Base-by-base conservation (phyloP, 2,888 invertebrate genomes). In the Drosophila aldrichi region DNA sequence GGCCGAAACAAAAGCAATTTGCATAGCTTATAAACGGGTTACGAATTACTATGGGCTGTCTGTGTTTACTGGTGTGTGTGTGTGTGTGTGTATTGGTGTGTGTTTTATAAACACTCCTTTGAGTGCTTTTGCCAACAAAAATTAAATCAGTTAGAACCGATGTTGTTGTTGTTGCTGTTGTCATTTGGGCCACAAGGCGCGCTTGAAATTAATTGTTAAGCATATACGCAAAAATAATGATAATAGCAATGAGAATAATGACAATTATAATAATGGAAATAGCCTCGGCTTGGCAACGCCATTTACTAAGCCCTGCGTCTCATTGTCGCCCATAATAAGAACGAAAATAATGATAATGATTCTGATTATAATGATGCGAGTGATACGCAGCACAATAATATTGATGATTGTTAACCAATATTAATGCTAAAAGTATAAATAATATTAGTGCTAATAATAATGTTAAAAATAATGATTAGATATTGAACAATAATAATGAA, bases 11-110 rank as follows among this genome's bases (percentile, higher is more conserved):
- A 79, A 76, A 80, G 79, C 77, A 77, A 77, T 79, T 80, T 80
- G 75, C 81, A 76, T 76, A 70, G 76, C 80, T 79, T 77, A 66
- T 70, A 77, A 77, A 74, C 65, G 77, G 76, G 76, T 76, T 76
- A 76, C 74, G 76, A 77, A 55, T 58, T 72, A 63, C 73, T 44
- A 41, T 48, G 41, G 43, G 40, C 48, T 67, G 34, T 43, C 16
- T 59, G 18, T 22, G 20, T 59, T 25, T 62, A 56, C 48, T 36
- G 36, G 41, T 44, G 48, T 60, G 25, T 51, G 52, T 70, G 58
- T 46, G 52, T 51, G 49, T 57, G 46, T 25, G 46, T 46, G 46
- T 46, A n/a, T 29, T n/a, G n/a, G 48, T 49, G 48, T 49, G 48
- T 49, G 32, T 49, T 49, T 49, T 74, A 81, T 62, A 71, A 74